Base-by-base conservation (phyloP, 2,888 invertebrate species). In the Luffia ferchaultella region DNA sequence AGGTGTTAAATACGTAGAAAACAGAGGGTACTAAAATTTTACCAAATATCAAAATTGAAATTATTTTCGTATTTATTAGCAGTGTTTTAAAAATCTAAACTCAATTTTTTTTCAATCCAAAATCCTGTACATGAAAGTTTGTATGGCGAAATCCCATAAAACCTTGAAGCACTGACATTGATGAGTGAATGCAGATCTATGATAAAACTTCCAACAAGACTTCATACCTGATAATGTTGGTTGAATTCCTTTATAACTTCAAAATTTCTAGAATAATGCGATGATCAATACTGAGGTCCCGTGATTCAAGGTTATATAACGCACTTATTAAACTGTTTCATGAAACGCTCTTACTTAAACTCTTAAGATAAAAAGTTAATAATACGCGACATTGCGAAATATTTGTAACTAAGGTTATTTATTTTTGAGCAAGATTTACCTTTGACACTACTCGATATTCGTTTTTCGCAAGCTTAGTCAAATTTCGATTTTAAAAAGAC, bases 271-370 rank as follows among this genome's bases (percentile, higher is more conserved):
- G 30, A 30, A 30, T 3, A 30, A 30, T 30, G 50, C 42, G 60
- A 43, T 71, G 67, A 80, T 80, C 78, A 76, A 76, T 78, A 79
- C 69, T 64, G 60, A 67, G 70, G 73, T 79, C 80, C 72, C 78
- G 82, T 80, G 82, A 82, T 80, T 82, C 82, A 83, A 83, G 83
- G 83, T 83, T 83, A 83, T 80, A 73, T 83, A 83, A 83, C 77
- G 70, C 72, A 67, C 72, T 73, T 65, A 68, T 69, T 74, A 67
- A 68, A 67, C 64, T 64, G 61, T 62, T 12, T 30, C 12, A 30
- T 30, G 12, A 12, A 30, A 30, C 12, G 30, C 12, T 30, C 30
- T 7, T 3, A 30, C 30, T 7, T n/a, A 30, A 3, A 30, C 12
- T 30, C 3, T 3, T 30, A 12, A 30, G 12, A 30, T 30, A 30